phyloP scores from a whole-genome alignment of 1,140 invertebrate genomes.

The Drosophila varians region DNA sequence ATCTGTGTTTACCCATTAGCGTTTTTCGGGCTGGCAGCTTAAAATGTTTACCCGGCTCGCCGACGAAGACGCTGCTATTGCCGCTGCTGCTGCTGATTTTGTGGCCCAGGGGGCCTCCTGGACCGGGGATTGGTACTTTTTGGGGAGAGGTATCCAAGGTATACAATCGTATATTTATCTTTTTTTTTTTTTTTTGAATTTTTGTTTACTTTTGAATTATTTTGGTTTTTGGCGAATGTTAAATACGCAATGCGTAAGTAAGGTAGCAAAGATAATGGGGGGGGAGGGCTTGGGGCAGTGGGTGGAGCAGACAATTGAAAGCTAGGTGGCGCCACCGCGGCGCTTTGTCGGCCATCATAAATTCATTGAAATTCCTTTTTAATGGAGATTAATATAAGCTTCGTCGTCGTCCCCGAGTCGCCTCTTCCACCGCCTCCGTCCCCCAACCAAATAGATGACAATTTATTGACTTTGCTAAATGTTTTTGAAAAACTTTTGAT shows the following conservation, averaged over 20 bases:
- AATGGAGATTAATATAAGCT: constrained; percentile 78
- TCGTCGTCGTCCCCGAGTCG: constrained; percentile 21
- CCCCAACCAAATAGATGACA: constrained; percentile 10
- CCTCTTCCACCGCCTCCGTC: constrained; percentile 23
- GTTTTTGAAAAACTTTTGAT: constrained; percentile 61
- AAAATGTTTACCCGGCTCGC: constrained; percentile 70
- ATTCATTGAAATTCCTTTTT: constrained; percentile 81
- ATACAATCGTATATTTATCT: constrained; percentile 24
- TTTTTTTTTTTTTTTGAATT: constrained; percentile 20
- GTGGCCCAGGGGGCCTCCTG: neutral
- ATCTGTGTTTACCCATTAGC: constrained; percentile 76
- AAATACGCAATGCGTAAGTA: constrained; percentile 56
- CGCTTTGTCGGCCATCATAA: constrained; percentile 47
- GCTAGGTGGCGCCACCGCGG: constrained; percentile 66
- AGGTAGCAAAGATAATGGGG: constrained; percentile 22
- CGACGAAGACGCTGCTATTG: constrained; percentile 39
- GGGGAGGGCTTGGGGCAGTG: neutral
- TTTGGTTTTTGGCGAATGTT: constrained; percentile 37
- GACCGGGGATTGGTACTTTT: neutral
- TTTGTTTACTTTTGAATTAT: constrained; percentile 54
- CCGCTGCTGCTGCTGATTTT: too few relatives aligned
- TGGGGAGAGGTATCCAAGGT: constrained; percentile 20
- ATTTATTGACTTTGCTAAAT: constrained; percentile 78
- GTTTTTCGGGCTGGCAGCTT: constrained; percentile 68
- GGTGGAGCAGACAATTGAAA: constrained; percentile 42